A percentile compares a stretch with the other conserved stretches of the same genome.
Conservation (phyloP, 2,113 vertebrate genomes). For the Ageneiosus marmoratus region DNA sequence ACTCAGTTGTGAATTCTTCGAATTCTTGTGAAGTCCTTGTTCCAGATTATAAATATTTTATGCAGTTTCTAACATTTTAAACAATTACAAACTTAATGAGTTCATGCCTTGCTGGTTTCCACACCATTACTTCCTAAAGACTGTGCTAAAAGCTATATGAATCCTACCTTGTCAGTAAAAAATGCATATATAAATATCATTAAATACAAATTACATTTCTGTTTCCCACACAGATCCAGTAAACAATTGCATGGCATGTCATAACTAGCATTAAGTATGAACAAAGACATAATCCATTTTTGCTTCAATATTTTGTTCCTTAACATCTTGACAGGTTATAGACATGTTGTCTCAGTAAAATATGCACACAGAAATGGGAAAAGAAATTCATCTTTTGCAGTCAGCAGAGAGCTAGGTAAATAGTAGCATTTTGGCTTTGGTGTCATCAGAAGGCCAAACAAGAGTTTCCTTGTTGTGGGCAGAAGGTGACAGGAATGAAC, state of each 20-base stretch:
- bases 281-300: slow-evolving; percentile 15
- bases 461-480: slow-evolving; percentile 54
- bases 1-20: slow-evolving; percentile 61
- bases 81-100: slow-evolving; percentile 4
- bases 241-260: slow-evolving; percentile 50
- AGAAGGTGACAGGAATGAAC: slow-evolving; percentile 54
- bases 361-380: slow-evolving; percentile 57
- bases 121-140: slow-evolving; percentile 22
- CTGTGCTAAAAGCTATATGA: slow-evolving; percentile 61
- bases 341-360: slow-evolving; percentile 58
- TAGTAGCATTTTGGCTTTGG: slow-evolving; percentile 62
- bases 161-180: slow-evolving; percentile 59
- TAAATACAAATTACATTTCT: slow-evolving; percentile 63
- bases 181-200: slow-evolving; percentile 64
- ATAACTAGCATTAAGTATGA: slow-evolving; percentile 33
- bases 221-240: slow-evolving; percentile 50
- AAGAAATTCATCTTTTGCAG: slow-evolving; percentile 53
- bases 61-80: slow-evolving; percentile 22
- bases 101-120: background rate
- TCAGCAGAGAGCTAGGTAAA: slow-evolving; percentile 66
- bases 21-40: slow-evolving; percentile 51
- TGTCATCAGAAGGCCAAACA: slow-evolving; percentile 52
- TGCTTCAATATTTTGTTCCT: slow-evolving; percentile 12
- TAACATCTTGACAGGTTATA: slow-evolving; percentile 44
- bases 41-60: slow-evolving; percentile 17